phyloP scores from a whole-genome alignment of 2,888 invertebrate species.

The Chironomus riparius region DNA sequence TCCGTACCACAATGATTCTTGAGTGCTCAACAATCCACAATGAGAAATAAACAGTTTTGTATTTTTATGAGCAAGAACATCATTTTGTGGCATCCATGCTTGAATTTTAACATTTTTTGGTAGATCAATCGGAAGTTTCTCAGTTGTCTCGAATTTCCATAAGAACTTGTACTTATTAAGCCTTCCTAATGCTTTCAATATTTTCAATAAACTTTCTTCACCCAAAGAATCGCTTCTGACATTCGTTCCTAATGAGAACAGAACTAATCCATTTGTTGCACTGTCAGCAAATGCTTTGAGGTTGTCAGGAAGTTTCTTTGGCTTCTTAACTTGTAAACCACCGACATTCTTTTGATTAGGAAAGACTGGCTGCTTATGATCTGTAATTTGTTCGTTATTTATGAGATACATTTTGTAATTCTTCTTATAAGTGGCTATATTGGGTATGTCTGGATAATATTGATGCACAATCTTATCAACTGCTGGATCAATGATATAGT shows the following conservation, averaged over 20 bases:
- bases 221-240: slow-evolving; percentile 23
- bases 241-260: slow-evolving; percentile 20
- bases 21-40: slow-evolving; percentile 26
- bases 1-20: slow-evolving; percentile 25
- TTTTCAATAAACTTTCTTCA: neutral
- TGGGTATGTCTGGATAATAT: neutral
- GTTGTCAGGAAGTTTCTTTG: slow-evolving; percentile 22
- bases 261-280: slow-evolving; percentile 5
- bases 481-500: neutral
- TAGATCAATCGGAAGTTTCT: slow-evolving; percentile 14
- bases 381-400: slow-evolving; percentile 20
- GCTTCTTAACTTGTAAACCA: slow-evolving; percentile 28
- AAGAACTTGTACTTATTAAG: slow-evolving; percentile 11
- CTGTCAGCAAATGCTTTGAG: slow-evolving; percentile 10
- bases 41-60: slow-evolving; percentile 28
- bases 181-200: slow-evolving; percentile 9
- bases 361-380: slow-evolving; percentile 26
- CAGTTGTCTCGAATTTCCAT: slow-evolving; percentile 24
- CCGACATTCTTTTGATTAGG: slow-evolving; percentile 28
- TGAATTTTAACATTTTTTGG: slow-evolving; percentile 24
- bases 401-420: slow-evolving; percentile 23
- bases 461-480: slow-evolving; percentile 3
- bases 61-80: slow-evolving; percentile 24
- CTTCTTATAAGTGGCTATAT: neutral
- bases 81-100: slow-evolving; percentile 27